Evolutionary conservation across 2,797 vertebrate genomes (phyloP).

Genomic region (Lutjanus argentimaculatus): DNA sequence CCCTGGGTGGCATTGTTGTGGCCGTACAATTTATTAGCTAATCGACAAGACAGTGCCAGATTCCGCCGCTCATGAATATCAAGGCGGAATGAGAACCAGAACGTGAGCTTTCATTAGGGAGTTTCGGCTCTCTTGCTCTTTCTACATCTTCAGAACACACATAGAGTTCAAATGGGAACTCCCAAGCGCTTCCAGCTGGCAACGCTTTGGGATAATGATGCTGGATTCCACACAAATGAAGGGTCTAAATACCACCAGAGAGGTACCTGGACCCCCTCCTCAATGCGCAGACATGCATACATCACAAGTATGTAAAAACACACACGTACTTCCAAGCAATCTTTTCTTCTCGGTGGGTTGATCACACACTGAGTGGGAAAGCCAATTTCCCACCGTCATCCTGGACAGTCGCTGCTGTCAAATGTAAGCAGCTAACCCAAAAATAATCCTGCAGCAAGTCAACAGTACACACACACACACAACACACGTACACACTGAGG

Average conservation of each 20-base stretch:
- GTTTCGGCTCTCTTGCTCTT: constrained; percentile 56
- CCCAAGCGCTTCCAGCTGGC: constrained; percentile 86
- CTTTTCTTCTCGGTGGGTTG: constrained; percentile 43
- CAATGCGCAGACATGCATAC: constrained; percentile 68
- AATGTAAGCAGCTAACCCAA: constrained; percentile 58
- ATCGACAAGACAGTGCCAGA: constrained; percentile 77
- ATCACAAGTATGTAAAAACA: constrained; percentile 56
- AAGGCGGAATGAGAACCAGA: constrained; percentile 76
- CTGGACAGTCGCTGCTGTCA: constrained; percentile 59
- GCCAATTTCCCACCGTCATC: constrained; percentile 63
- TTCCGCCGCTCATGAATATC: constrained; percentile 75
- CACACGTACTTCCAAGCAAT: constrained; percentile 34
- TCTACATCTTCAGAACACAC: constrained; percentile 82
- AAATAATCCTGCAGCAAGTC: constrained; percentile 67
- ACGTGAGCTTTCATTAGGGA: constrained; percentile 70
- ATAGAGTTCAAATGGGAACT: constrained; percentile 85
- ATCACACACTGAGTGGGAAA: constrained; percentile 59
- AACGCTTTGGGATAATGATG: constrained; percentile 86
- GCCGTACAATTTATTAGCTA: constrained; percentile 74
- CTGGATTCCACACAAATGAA: constrained; percentile 87
- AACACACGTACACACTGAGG: constrained; percentile 24
- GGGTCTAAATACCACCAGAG: constrained; percentile 83
- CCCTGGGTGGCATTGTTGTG: constrained; percentile 78
- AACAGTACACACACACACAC: constrained; percentile 25
- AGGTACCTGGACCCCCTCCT: constrained; percentile 79